phyloP scores from a whole-genome alignment of 1,140 invertebrate species.

The Oryzaephilus surinamensis region DNA sequence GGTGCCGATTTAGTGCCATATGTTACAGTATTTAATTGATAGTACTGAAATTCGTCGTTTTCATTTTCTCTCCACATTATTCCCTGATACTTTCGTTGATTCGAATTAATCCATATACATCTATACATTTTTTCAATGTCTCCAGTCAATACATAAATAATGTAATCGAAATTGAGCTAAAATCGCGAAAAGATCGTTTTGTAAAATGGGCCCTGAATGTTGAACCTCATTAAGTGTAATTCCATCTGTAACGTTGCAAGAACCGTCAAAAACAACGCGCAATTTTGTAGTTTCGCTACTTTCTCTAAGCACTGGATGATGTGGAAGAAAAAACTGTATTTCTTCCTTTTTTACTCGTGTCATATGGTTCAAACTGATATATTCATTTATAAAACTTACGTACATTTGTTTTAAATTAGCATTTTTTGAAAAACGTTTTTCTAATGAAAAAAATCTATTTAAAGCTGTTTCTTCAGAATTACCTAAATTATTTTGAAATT shows the following conservation, averaged over 20 bases:
- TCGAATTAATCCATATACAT: conserved; percentile 29
- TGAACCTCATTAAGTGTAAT: conserved; percentile 21
- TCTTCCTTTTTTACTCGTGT: not conserved
- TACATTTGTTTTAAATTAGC: conserved; percentile 6
- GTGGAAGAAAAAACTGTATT: conserved; percentile 33
- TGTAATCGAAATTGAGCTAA: conserved; percentile 34
- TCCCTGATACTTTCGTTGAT: conserved; percentile 23
- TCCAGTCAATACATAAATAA: conserved; percentile 28
- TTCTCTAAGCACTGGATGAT: conserved; percentile 35
- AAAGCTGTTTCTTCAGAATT: not conserved
- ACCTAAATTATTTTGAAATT: not conserved
- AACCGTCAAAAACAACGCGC: conserved; percentile 34
- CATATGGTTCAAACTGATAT: conserved; percentile 10
- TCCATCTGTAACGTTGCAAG: conserved; percentile 20
- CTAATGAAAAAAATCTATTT: not conserved
- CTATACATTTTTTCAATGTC: conserved; percentile 36
- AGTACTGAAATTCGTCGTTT: conserved; percentile 5
- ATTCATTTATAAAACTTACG: conserved; percentile 9
- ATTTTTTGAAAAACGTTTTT: conserved; percentile 7
- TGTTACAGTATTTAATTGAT: conserved; percentile 23
- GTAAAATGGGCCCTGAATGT: conserved; percentile 18
- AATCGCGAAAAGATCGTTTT: conserved; percentile 23
- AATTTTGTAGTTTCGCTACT: conserved; percentile 26
- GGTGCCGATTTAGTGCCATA: conserved; percentile 28
- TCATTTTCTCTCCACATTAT: conserved; percentile 29